phyloP scores from a whole-genome alignment of 2,113 vertebrate species.

The Onychostoma macrolepis region DNA sequence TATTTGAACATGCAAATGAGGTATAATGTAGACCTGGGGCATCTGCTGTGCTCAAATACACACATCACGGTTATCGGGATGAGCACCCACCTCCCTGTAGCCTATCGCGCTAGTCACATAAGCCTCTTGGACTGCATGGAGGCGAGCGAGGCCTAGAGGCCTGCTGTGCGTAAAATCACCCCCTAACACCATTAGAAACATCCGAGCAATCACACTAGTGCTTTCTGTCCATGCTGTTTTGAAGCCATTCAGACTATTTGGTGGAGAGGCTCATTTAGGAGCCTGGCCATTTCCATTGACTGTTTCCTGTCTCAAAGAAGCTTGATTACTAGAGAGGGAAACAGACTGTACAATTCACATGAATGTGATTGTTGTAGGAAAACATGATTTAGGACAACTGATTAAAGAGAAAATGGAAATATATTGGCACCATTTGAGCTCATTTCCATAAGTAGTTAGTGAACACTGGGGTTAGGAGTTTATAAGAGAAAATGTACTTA shows the following conservation, averaged over 20 bases:
- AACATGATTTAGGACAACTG: background rate
- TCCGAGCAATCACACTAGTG: constrained; percentile 54
- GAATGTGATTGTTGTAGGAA: background rate
- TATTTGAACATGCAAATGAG: constrained; percentile 64
- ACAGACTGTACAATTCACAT: constrained; percentile 10
- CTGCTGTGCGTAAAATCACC: constrained; percentile 62
- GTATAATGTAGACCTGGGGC: constrained; percentile 43
- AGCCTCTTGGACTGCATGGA: constrained; percentile 46
- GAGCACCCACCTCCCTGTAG: constrained; percentile 24
- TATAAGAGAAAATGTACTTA: background rate
- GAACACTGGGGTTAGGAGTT: background rate
- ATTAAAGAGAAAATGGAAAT: background rate
- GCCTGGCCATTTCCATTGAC: constrained; percentile 26
- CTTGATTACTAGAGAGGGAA: constrained; percentile 8
- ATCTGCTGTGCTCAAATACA: constrained; percentile 53
- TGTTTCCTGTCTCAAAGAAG: constrained; percentile 41
- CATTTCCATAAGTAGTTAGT: constrained; percentile 2
- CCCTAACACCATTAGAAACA: constrained; percentile 58
- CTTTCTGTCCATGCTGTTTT: constrained; percentile 51
- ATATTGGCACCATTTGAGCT: background rate
- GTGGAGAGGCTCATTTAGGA: constrained; percentile 27
- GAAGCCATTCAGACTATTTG: constrained; percentile 37
- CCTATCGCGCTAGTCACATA: constrained; percentile 39
- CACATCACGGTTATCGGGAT: constrained; percentile 34
- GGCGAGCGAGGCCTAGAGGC: constrained; percentile 50